Base-by-base conservation (phyloP, 64 coral and sea anemone genomes). In the Dendrophyllia cribrosa region DNA sequence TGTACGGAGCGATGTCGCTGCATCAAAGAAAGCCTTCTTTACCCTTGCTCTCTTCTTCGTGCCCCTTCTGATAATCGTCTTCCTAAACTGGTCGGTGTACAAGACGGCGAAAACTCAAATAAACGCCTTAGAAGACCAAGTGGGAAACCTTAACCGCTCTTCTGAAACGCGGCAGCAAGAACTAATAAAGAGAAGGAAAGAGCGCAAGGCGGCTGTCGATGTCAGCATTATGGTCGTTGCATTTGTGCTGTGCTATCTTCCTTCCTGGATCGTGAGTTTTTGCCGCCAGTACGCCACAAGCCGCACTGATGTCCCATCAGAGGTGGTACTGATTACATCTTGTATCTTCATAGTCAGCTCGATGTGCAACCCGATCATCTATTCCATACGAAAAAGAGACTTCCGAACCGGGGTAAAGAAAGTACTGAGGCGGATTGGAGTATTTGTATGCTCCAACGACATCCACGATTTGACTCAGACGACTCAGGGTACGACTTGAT, bases 171-270 rank as follows among this genome's bases (percentile, higher is more conserved):
- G 17, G 71, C n/a, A 70, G 14, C 71, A 48, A 45, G 45, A 50
- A 16, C 15, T 74, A 0, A 46, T 13, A 74, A 74, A 43, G 43
- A 16, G 71, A 49, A 7, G 1, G 16, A 74, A 4, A 5, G 71
- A 74, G 5, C 71, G 44, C 6, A 74, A 49, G 3, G 71, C 71
- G 51, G 74, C 74, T n/a, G 74, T 76, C n/a, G 74, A 76, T 19
- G 48, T 76, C 7, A 20, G 45, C 17, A 53, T 50, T 10, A 51
- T 76, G 6, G 9, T 76, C 47, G 19, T 9, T 19, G 74, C 46
- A 8, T 64, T 16, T 64, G 4, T 64, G 61, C 15, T 43, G 69
- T 72, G 19, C n/a, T 72, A 21, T 72, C 23, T 72, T 43, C 69
- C 69, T 24, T 9, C 8, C 3, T 72, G 69, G 69, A 45, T 43